A percentile compares a stretch with the other conserved stretches of the same genome.
phyloP scores from a whole-genome alignment of 2,888 invertebrate genomes.

The Oscheius myriophilus region DNA sequence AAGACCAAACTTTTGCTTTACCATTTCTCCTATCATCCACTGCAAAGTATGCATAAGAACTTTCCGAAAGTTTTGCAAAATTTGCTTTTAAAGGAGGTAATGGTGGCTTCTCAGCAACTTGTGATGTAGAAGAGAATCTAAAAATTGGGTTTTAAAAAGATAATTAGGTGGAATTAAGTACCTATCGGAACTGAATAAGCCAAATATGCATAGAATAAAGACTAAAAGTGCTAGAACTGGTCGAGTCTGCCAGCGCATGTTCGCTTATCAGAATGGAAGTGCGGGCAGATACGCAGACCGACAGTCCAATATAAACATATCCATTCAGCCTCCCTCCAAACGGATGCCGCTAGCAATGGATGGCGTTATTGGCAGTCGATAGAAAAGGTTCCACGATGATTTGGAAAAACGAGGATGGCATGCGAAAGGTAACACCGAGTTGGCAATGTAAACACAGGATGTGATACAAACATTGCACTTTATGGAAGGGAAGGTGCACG shows the following conservation, averaged over 20 bases:
- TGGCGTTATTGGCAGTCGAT: too few relatives aligned
- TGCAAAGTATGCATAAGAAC: conserved; percentile 12
- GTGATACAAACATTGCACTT: too few relatives aligned
- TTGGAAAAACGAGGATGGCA: too few relatives aligned
- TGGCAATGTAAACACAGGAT: too few relatives aligned
- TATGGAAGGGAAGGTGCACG: too few relatives aligned
- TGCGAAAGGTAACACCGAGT: too few relatives aligned
- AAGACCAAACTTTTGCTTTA: too few relatives aligned
- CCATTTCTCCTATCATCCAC: conserved; percentile 20
- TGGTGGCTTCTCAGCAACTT: background rate
- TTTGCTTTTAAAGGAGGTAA: background rate
- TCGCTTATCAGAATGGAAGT: conserved; percentile 18
- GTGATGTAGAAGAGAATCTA: background rate
- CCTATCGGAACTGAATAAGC: conserved; percentile 15
- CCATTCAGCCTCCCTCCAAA: background rate
- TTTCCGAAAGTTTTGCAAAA: conserved; percentile 6
- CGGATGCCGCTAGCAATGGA: too few relatives aligned
- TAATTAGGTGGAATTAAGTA: background rate
- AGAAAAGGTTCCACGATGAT: too few relatives aligned
- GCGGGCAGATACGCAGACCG: conserved; percentile 10
- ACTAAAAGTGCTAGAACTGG: conserved; percentile 7
- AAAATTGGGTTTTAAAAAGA: background rate
- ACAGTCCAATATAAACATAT: conserved; percentile 25
- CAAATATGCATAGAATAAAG: conserved; percentile 8
- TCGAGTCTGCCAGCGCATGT: conserved; percentile 22